phyloP scores from a whole-genome alignment of 1,140 invertebrate species.

The Orchestia grillus region DNA sequence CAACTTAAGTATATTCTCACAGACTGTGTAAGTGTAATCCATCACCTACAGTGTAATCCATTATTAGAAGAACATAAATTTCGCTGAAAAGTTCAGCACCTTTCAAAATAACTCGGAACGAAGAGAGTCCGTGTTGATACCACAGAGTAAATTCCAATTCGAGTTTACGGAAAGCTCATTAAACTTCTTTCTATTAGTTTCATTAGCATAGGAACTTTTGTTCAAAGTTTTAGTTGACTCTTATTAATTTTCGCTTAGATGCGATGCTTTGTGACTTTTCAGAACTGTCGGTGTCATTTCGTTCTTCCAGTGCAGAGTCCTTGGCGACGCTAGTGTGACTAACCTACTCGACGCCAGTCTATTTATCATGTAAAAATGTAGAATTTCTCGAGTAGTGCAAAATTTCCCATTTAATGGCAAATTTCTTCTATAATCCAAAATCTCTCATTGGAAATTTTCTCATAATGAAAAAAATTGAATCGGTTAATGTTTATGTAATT shows the following conservation, averaged over 20 bases:
- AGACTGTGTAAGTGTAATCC: not conserved
- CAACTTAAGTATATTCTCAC: not conserved
- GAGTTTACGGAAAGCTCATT: not conserved
- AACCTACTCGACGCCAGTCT: too few species aligned
- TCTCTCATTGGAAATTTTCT: too few species aligned
- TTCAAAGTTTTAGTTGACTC: not conserved
- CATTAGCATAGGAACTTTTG: not conserved
- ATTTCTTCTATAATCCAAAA: too few species aligned
- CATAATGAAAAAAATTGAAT: too few species aligned
- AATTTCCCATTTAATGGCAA: too few species aligned
- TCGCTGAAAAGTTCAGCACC: not conserved
- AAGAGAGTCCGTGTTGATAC: not conserved
- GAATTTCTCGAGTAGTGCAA: too few species aligned
- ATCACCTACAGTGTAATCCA: not conserved
- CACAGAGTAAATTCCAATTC: not conserved
- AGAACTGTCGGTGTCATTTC: not conserved
- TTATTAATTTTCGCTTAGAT: not conserved
- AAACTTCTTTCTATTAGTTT: not conserved
- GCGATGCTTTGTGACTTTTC: not conserved
- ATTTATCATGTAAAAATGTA: too few species aligned
- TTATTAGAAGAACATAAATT: not conserved
- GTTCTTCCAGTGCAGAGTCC: not conserved
- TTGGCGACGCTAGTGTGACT: too few species aligned
- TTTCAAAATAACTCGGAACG: not conserved
- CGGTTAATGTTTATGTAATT: too few species aligned